Base-by-base conservation (phyloP, 2,113 vertebrate species). In the Trogon melanurus region DNA sequence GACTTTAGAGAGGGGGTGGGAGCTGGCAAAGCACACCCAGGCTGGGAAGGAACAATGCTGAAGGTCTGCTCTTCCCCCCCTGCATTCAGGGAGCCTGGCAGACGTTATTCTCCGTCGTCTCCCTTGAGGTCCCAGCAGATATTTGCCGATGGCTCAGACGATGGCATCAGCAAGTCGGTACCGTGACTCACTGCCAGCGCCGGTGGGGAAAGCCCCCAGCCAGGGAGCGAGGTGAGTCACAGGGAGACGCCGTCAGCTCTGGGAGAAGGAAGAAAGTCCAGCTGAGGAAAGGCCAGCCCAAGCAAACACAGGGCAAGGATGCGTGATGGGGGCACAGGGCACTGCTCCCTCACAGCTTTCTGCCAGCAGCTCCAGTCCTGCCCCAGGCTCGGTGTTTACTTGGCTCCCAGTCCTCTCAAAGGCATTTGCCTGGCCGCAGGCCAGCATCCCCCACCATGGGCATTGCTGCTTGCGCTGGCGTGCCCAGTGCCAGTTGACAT, bases 401-500 rank as follows among this genome's bases (percentile, higher is more conserved):
- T 56, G 89, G 89, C 75, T 92, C 18, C 66, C 62, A 83, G 66
- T 30, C 30, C 30, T 71, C 47, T 10, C 51, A 4, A 48, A 88
- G 79, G 57, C 74, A 34, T 54, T 66, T 71, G 56, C 27, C 54
- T 48, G 79, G 79, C 86, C 79, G 17, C 30, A 57, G 61, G 51
- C 86, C 93, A 92, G 65, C 61, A 54, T 38, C 82, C 26, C 74
- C 89, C 86, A 85, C n/a, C 53, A 83, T 10, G 4, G 79, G 11
- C 26, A 19, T 1, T 26, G 75, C 74, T 66, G 74, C 41, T 57
- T 19, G 41, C 2, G 2, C 82, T 41, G 79, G 66, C 30, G 13
- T 3, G 29, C 62, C 71, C 57, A n/a, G 71, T 0, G 0, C 4
- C 61, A 38, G 56, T 11, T 4, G 2, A 23, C 10, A 50, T 9